A percentile compares a stretch with the other conserved stretches of the same genome.
phyloP scores from a whole-genome alignment of 2,797 vertebrate genomes.

The Enteromius afrohamiltoni region DNA sequence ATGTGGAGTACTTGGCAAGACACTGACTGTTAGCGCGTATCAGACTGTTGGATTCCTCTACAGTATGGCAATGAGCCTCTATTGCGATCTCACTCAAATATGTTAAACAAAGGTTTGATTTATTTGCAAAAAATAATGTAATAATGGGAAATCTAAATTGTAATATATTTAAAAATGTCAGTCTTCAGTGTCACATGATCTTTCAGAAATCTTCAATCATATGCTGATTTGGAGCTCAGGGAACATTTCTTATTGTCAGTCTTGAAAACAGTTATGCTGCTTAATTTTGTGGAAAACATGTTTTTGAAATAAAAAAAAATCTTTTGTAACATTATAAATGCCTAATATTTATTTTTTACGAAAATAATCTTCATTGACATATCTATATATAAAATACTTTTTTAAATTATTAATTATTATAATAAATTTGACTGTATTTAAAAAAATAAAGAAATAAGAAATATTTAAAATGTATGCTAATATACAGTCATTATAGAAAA shows the following conservation, averaged over 20 bases:
- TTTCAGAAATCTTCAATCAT: neutral
- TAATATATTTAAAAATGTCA: neutral
- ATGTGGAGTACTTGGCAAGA: slow-evolving; percentile 57
- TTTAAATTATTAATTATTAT: neutral
- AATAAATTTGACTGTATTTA: neutral
- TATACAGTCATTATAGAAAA: too few relatives aligned
- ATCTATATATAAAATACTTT: neutral
- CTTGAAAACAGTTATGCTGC: neutral
- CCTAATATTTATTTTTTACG: neutral
- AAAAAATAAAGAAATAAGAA: neutral
- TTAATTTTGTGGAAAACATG: neutral
- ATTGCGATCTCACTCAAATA: slow-evolving; percentile 2
- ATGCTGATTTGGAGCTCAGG: neutral
- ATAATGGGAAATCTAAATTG: neutral
- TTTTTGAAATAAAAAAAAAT: neutral
- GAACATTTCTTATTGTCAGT: neutral
- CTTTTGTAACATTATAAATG: neutral
- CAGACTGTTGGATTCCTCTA: slow-evolving; percentile 49
- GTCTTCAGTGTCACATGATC: neutral
- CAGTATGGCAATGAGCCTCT: slow-evolving; percentile 13
- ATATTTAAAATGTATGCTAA: neutral
- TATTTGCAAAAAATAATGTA: neutral
- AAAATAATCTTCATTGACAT: neutral
- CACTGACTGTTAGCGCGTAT: slow-evolving; percentile 38
- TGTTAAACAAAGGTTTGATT: neutral